Base-by-base conservation (phyloP, 2,888 invertebrate genomes). In the Drosophila leonis region DNA sequence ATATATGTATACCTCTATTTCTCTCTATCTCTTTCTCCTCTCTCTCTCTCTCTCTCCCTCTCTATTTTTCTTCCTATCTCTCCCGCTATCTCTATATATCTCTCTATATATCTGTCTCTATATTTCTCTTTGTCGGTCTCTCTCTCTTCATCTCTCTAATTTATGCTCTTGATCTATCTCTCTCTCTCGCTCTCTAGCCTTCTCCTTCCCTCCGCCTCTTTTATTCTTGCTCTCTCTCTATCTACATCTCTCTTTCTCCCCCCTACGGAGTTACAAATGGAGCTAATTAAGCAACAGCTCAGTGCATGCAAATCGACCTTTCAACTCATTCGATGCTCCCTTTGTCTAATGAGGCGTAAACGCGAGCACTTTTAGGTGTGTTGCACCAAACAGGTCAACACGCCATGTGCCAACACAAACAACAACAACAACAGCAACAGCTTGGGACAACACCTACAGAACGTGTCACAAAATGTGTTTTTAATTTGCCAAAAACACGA, bases 401-500 rank as follows among this genome's bases (percentile, higher is more conserved):
- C 55, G 75, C 61, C 87, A 88, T 85, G 83, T 88, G 86, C 77
- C 68, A 69, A 71, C 59, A 59, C 57, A 20, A 35, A 35, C 18
- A 46, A 46, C 52, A 52, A 41, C 35, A 51, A 42, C 49, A 48
- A 2, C 20, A 59, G 57, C 57, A 74, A 57, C 41, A 44, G 44
- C 31, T 35, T 15, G 48, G 48, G 60, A 48, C 64, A 57, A 72
- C 78, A 69, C 67, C 76, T 61, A 65, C 41, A 27, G 18, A 18
- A 48, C 71, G 73, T 88, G 78, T 85, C 70, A 73, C 70, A 70
- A 84, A 88, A 83, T 84, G 83, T 65, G 87, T 86, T 88, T 84
- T 84, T 88, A 84, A 84, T 88, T 86, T 81, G 83, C 57, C 59
- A 67, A 51, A 60, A 60, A 57, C 44, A 54, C 37, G 20, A n/a